Conservation (phyloP, 1,140 invertebrate species). For the Adoxophyes honmai region DNA sequence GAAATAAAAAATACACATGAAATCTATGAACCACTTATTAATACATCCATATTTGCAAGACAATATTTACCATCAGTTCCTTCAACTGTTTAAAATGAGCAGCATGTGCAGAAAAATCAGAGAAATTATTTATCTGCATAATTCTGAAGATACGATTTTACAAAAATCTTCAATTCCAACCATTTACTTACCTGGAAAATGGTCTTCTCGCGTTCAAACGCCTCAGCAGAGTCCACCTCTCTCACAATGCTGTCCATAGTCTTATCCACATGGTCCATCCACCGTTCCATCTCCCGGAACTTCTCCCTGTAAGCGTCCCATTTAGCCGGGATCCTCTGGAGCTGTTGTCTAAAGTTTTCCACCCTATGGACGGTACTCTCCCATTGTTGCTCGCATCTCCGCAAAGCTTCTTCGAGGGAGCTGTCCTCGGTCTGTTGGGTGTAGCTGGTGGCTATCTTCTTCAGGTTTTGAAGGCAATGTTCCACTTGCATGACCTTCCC, state of each 20-base stretch:
- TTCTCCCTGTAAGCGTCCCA: conserved; percentile 92
- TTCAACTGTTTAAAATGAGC: conserved; percentile 66
- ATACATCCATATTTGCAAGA: conserved; percentile 1
- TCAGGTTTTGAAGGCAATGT: conserved; percentile 85
- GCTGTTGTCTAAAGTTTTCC: conserved; percentile 84
- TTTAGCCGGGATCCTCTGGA: conserved; percentile 92
- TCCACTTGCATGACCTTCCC: conserved; percentile 84
- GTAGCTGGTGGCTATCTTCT: conserved; percentile 82
- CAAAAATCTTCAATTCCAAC: neutral
- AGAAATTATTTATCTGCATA: neutral
- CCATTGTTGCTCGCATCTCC: conserved; percentile 86
- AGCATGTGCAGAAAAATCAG: conserved; percentile 36
- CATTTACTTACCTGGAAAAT: conserved; percentile 88
- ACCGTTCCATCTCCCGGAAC: conserved; percentile 90
- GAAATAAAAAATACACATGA: conserved; percentile 33
- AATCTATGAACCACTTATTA: neutral
- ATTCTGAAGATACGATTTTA: neutral
- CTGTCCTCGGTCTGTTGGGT: conserved; percentile 82
- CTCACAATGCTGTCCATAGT: conserved; percentile 89
- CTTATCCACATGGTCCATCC: conserved; percentile 93
- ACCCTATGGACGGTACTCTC: conserved; percentile 83
- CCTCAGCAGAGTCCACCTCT: conserved; percentile 89
- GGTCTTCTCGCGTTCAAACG: conserved; percentile 92
- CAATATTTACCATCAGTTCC: conserved; percentile 78
- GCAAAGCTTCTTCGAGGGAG: conserved; percentile 80